These are phyloP conservation scores for Choristoneura rosaceana DNA, from an alignment of 2,888 invertebrate genomes.

Conservation along the genomic window DNA sequence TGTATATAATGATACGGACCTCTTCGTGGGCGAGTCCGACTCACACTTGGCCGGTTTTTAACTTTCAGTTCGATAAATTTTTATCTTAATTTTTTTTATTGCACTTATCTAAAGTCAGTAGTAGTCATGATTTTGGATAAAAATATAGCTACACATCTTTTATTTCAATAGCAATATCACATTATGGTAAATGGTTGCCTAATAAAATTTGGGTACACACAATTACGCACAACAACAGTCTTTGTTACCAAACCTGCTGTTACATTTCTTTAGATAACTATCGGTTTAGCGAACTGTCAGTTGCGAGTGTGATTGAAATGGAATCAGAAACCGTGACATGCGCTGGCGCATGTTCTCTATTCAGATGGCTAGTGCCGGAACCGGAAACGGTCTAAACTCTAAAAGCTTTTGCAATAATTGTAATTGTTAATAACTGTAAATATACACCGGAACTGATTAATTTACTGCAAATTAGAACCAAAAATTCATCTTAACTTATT, in stretches of 20 bases:
- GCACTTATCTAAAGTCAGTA: too few species aligned
- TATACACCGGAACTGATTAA: slow-evolving; percentile 1
- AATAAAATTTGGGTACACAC: background rate
- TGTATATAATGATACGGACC: too few species aligned
- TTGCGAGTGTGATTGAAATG: slow-evolving; percentile 35
- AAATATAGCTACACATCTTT: background rate
- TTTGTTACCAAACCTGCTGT: slow-evolving; percentile 20
- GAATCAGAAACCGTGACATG: slow-evolving; percentile 33
- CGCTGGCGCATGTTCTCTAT: slow-evolving; percentile 20
- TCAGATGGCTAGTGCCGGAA: slow-evolving; percentile 27
- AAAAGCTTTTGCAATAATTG: slow-evolving; percentile 32
- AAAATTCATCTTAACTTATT: background rate
- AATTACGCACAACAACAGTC: slow-evolving; percentile 15
- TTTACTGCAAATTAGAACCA: background rate
- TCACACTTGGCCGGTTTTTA: too few species aligned
- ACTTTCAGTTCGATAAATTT: too few species aligned
- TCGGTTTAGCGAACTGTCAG: slow-evolving; percentile 30
- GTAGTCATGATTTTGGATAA: background rate
- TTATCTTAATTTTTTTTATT: too few species aligned
- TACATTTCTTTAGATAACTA: slow-evolving; percentile 33
- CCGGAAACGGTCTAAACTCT: slow-evolving; percentile 20
- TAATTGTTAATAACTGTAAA: slow-evolving; percentile 10
- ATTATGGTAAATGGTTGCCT: background rate
- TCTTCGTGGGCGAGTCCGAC: too few species aligned
- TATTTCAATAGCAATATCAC: background rate